These are phyloP conservation scores for Diachasmimorpha longicaudata DNA, from an alignment of 1,140 invertebrate species.

Conservation along the genomic window DNA sequence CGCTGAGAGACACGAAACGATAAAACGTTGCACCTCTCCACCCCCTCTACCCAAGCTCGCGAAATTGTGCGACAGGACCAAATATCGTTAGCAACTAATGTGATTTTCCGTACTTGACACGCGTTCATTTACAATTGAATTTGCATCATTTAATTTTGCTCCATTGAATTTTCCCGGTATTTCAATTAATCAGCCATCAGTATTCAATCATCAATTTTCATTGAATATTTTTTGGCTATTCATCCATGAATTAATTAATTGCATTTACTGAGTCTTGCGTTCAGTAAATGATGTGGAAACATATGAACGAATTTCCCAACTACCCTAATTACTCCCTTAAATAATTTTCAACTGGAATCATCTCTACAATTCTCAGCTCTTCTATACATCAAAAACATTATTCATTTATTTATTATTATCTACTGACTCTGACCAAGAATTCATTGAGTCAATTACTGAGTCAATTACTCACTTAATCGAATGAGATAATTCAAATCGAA, in stretches of 20 bases:
- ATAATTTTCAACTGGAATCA: no score
- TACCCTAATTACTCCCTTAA: no score
- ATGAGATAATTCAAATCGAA: no score
- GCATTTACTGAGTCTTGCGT: background rate
- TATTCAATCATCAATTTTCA: background rate
- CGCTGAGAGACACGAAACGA: slow-evolving; percentile 12
- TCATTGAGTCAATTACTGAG: no score
- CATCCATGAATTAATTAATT: background rate
- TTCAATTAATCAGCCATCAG: background rate
- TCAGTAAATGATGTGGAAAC: background rate
- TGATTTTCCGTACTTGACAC: slow-evolving; percentile 46
- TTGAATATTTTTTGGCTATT: background rate
- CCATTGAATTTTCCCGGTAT: background rate
- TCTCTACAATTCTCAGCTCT: no score
- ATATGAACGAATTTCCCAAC: no score
- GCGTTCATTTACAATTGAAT: slow-evolving; percentile 32
- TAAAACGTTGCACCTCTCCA: background rate
- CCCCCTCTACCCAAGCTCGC: slow-evolving; percentile 45
- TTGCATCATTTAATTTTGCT: slow-evolving; percentile 40
- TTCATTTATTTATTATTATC: no score
- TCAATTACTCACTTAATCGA: no score
- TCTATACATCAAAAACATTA: no score
- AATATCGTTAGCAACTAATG: slow-evolving; percentile 55
- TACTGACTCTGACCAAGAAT: no score
- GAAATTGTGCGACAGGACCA: slow-evolving; percentile 45